Conservation (phyloP, 2,888 invertebrate species). For the Eupithecia abbreviata region DNA sequence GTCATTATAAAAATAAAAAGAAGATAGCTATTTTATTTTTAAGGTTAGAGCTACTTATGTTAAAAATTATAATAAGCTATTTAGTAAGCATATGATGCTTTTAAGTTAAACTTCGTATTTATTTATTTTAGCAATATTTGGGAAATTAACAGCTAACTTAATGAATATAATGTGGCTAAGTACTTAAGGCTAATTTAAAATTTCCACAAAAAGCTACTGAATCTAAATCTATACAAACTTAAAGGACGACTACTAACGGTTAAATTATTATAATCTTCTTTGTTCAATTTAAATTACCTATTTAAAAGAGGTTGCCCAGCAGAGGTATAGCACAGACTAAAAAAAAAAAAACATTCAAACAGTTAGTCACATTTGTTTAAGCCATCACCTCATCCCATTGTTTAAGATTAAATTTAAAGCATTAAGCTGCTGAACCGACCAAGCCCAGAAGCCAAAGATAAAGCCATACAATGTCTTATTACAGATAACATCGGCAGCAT, state of each 20-base stretch:
- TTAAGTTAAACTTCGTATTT: not conserved
- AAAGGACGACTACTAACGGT: no score
- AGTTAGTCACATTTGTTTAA: not conserved
- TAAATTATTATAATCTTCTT: no score
- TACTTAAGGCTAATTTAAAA: no score
- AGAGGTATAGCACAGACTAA: no score
- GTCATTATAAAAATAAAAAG: not conserved
- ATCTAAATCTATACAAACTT: no score
- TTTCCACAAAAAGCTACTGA: no score
- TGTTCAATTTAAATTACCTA: not conserved
- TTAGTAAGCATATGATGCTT: not conserved
- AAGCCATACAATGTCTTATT: constrained; percentile 77
- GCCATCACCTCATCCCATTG: not conserved
- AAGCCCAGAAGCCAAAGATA: constrained; percentile 61
- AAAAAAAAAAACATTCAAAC: not conserved
- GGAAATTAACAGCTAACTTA: no score
- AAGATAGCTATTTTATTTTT: no score
- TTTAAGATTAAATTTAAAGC: not conserved
- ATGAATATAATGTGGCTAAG: no score
- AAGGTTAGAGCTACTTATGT: no score
- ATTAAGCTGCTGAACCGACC: constrained; percentile 21
- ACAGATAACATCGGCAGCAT: constrained; percentile 78
- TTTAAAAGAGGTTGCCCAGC: not conserved
- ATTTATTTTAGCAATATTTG: no score
- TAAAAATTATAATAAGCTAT: no score